These are phyloP conservation scores for Orycteropus afer DNA, from an alignment of 2,113 vertebrate genomes.

Conservation along the genomic window DNA sequence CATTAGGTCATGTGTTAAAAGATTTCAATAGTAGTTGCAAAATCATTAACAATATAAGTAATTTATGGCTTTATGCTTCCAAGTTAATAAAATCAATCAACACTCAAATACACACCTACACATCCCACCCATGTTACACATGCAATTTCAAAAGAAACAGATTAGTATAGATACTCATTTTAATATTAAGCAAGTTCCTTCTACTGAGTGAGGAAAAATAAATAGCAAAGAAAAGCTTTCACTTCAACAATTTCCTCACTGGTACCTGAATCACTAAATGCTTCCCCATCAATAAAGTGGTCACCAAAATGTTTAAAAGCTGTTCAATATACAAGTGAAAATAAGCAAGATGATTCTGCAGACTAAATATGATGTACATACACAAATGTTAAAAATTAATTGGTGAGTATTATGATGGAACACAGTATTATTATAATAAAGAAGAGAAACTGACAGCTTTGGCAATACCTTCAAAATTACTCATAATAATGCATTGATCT, in stretches of 20 bases:
- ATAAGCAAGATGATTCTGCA: slow-evolving; percentile 68
- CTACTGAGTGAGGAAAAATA: slow-evolving; percentile 32
- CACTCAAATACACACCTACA: slow-evolving; percentile 5
- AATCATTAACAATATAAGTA: slow-evolving; percentile 6
- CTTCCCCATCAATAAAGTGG: slow-evolving; percentile 89
- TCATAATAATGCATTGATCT: not conserved
- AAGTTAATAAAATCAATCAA: slow-evolving; percentile 58
- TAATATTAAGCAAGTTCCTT: slow-evolving; percentile 45
- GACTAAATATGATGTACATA: not conserved
- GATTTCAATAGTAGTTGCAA: not conserved
- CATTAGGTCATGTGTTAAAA: not conserved
- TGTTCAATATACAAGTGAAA: slow-evolving; percentile 83
- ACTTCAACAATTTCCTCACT: slow-evolving; percentile 76
- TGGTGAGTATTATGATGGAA: not conserved
- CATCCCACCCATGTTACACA: not conserved
- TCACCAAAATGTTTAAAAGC: slow-evolving; percentile 88
- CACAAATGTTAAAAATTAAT: not conserved
- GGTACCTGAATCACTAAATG: slow-evolving; percentile 85
- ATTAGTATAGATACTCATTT: slow-evolving; percentile 67
- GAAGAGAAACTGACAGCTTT: slow-evolving; percentile 18
- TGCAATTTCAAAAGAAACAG: slow-evolving; percentile 39
- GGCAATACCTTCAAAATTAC: slow-evolving; percentile 27
- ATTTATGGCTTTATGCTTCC: slow-evolving; percentile 32
- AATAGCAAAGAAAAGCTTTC: slow-evolving; percentile 62
- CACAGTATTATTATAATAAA: not conserved